Conservation (phyloP, 2,797 vertebrate genomes). For the Falco columbarius region DNA sequence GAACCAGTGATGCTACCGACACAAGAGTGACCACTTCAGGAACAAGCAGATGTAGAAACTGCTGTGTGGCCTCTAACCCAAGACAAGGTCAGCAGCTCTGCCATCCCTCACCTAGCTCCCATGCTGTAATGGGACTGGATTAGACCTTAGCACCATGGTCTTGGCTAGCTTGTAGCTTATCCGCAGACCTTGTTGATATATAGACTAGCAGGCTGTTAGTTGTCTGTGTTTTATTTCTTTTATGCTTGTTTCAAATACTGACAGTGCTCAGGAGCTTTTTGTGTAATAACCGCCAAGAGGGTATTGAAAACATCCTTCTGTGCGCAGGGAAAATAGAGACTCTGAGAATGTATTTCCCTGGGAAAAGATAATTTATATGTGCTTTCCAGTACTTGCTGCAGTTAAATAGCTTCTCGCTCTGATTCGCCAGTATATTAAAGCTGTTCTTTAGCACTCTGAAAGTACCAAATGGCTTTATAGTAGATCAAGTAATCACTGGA, state of each 20-base stretch:
- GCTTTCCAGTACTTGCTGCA: not conserved
- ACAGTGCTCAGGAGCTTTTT: not conserved
- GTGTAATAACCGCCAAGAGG: not conserved
- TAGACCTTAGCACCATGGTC: not conserved
- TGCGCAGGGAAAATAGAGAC: not conserved
- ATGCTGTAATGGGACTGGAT: not conserved
- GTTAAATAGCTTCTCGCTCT: conserved; percentile 8
- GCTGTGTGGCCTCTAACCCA: not conserved
- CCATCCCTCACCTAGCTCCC: not conserved
- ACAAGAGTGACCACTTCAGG: not conserved
- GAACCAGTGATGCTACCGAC: not conserved
- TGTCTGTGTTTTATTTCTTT: not conserved
- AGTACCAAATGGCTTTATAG: conserved; percentile 1
- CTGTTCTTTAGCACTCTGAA: not conserved
- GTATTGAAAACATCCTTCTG: not conserved
- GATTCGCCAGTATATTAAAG: conserved; percentile 6
- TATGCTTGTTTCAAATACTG: not conserved
- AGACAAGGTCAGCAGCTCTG: not conserved
- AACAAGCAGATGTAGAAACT: not conserved
- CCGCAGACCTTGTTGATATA: not conserved
- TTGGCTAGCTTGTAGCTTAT: not conserved
- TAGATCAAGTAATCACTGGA: conserved; percentile 9
- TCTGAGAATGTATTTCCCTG: not conserved
- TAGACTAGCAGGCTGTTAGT: not conserved
- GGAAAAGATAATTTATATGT: not conserved